phyloP scores from a whole-genome alignment of 2,797 vertebrate species.

The Pseudotriccus pelzelni region DNA sequence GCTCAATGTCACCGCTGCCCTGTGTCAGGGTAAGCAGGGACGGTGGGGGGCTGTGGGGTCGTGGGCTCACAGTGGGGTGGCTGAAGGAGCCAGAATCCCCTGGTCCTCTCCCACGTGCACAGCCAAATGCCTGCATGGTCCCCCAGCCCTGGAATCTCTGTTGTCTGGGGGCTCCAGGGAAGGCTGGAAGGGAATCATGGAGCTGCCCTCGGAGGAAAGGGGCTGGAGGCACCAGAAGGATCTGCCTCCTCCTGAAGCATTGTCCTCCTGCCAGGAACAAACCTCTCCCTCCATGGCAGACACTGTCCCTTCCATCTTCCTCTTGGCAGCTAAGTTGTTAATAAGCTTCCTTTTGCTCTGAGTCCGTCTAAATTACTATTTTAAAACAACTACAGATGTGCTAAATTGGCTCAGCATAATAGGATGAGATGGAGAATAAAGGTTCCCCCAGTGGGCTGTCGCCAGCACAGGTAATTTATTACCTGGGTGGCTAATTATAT shows the following conservation, averaged over 20 bases:
- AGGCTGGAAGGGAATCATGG: not conserved
- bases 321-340: slow-evolving; percentile 63
- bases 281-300: not conserved
- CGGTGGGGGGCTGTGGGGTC: not conserved
- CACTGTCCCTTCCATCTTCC: slow-evolving; percentile 27
- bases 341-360: slow-evolving; percentile 57
- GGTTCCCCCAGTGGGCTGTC: slow-evolving; percentile 60
- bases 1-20: not conserved
- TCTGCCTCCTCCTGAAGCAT: not conserved
- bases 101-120: accelerated
- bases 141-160: not conserved
- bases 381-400: slow-evolving; percentile 71
- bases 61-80: accelerated
- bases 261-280: not conserved
- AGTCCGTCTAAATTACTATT: slow-evolving; percentile 64
- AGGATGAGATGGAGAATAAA: slow-evolving; percentile 68
- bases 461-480: slow-evolving; percentile 69
- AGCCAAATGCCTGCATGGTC: not conserved
- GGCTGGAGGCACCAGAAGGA: not conserved
- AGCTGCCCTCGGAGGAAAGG: not conserved
- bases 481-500: slow-evolving; percentile 65
- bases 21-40: not conserved
- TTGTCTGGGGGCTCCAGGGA: not conserved
- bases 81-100: not conserved
- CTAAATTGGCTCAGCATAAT: slow-evolving; percentile 72